phyloP scores from a whole-genome alignment of 2,113 vertebrate genomes.

The Pitta sordida region DNA sequence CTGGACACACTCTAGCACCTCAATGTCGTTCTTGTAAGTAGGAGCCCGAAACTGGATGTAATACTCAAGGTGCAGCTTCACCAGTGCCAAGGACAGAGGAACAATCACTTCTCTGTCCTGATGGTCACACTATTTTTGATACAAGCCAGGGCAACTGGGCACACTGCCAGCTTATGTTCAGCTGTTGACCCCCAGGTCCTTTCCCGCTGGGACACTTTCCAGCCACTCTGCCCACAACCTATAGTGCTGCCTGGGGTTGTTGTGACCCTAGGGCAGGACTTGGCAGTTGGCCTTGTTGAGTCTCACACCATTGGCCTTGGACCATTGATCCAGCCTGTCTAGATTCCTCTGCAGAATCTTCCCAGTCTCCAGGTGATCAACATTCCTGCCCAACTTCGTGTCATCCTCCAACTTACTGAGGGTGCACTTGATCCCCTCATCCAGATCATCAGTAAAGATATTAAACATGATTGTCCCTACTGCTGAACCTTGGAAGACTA shows the following conservation, averaged over 20 bases:
- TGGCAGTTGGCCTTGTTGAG: accelerated
- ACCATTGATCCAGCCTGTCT: not conserved
- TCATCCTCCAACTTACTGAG: not conserved
- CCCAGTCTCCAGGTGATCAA: not conserved
- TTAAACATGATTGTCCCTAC: not conserved
- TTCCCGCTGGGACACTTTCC: not conserved
- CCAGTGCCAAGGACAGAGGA: not conserved
- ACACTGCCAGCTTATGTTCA: not conserved
- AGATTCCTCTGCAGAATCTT: not conserved
- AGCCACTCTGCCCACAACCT: not conserved
- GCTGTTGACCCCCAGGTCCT: not conserved
- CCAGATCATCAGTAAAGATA: not conserved
- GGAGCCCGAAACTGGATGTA: not conserved
- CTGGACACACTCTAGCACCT: not conserved
- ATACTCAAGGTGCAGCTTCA: not conserved
- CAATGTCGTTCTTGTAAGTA: not conserved
- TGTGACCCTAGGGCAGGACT: not conserved
- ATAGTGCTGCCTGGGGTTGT: not conserved
- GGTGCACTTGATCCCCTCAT: no score
- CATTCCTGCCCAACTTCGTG: accelerated
- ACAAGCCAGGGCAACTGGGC: not conserved
- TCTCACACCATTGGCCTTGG: not conserved
- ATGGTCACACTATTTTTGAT: not conserved
- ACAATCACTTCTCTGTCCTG: not conserved
- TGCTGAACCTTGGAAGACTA: not conserved